These are phyloP conservation scores for Megathymus violae DNA, from an alignment of 1,140 invertebrate species.

Conservation along the genomic window DNA sequence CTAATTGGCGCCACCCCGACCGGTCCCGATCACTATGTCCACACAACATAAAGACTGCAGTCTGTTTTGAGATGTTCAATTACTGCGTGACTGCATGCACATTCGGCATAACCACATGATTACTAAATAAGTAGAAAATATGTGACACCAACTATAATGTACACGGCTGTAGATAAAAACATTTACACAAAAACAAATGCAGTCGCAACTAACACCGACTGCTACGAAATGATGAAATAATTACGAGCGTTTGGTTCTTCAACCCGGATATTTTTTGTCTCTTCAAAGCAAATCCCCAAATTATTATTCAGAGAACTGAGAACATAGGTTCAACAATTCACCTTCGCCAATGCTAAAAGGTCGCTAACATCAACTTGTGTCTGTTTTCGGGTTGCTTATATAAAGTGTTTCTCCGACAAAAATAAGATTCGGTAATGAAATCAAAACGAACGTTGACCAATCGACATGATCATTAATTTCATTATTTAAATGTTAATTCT, in stretches of 20 bases:
- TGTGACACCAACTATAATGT: no score
- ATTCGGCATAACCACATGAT: no score
- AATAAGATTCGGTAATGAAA: neutral
- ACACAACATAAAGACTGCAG: no score
- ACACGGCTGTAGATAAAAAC: no score
- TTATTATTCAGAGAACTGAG: neutral
- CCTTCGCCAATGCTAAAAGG: neutral
- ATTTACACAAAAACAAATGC: no score
- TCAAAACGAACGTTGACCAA: neutral
- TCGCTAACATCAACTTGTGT: neutral
- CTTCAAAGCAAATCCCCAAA: neutral
- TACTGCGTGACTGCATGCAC: no score
- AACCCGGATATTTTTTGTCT: conserved; percentile 13
- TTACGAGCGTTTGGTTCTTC: neutral
- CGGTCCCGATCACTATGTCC: no score
- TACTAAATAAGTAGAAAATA: no score
- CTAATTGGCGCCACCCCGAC: no score
- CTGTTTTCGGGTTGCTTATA: neutral
- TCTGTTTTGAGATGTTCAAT: no score
- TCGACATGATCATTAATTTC: neutral
- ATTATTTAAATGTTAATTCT: neutral
- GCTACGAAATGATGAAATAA: neutral
- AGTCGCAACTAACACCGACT: neutral
- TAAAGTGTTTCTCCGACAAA: neutral
- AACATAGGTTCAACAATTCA: neutral